A percentile compares a stretch with the other conserved stretches of the same genome.
phyloP scores from a whole-genome alignment of 2,888 invertebrate species.

The Gastracanthus pulcherrimus region DNA sequence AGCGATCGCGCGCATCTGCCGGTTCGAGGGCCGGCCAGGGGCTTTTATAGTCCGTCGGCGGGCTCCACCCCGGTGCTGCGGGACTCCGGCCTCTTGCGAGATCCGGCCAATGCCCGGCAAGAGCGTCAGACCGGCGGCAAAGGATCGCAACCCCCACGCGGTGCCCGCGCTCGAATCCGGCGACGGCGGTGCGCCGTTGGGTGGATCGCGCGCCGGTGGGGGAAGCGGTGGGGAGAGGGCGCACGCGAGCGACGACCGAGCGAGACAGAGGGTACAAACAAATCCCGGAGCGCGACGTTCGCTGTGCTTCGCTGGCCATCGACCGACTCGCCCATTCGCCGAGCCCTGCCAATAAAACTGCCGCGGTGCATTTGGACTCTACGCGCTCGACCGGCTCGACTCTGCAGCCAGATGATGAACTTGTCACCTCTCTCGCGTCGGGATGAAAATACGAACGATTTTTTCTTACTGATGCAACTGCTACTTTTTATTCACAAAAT shows the following conservation, averaged over 20 bases:
- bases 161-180: not conserved
- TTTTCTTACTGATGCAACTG: no score
- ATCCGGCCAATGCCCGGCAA: not conserved
- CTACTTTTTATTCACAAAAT: no score
- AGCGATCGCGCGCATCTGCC: conserved; percentile 44
- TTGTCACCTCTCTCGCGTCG: no score
- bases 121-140: not conserved
- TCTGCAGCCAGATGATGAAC: not conserved
- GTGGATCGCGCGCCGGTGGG: not conserved
- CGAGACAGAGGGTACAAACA: conserved; percentile 18
- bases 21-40: not conserved
- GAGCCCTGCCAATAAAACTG: conserved; percentile 26
- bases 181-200: not conserved
- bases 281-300: not conserved
- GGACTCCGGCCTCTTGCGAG: not conserved
- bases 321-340: conserved; percentile 19
- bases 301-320: not conserved
- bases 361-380: not conserved
- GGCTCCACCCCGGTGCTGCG: not conserved
- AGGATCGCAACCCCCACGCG: not conserved
- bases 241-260: no score
- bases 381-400: not conserved
- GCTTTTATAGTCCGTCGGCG: conserved; percentile 24
- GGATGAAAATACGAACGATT: no score
- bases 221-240: not conserved